Percentiles rank a stretch among this genome's conserved stretches.
Evolutionary conservation across 2,797 vertebrate species (phyloP).

Genomic region (Bryconaethiops microstoma): DNA sequence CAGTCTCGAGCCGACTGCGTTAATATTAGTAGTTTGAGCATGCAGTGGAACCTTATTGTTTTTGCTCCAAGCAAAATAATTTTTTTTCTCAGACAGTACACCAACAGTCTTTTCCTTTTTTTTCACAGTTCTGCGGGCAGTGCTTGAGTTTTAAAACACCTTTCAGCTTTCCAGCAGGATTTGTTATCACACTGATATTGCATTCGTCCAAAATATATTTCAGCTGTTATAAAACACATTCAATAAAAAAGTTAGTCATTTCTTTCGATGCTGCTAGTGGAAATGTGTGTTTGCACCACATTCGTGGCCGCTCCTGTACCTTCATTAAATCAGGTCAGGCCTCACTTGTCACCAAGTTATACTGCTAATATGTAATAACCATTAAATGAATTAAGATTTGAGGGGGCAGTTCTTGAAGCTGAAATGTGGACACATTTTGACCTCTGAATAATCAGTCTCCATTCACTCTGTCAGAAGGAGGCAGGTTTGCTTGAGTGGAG

Average conservation of each 20-base stretch:
- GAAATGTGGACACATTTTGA: constrained; percentile 29
- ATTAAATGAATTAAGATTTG: constrained; percentile 31
- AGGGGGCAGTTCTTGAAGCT: constrained; percentile 7
- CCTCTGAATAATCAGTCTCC: constrained; percentile 36
- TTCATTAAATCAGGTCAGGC: not conserved
- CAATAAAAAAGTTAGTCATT: too few species aligned
- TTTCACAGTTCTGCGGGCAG: not conserved
- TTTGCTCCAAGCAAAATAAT: constrained; percentile 2
- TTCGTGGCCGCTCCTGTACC: not conserved
- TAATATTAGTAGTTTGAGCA: not conserved
- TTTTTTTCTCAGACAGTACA: not conserved
- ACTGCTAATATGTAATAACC: constrained; percentile 38
- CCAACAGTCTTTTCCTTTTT: not conserved
- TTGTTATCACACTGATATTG: not conserved
- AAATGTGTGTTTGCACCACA: not conserved
- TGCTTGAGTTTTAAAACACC: not conserved
- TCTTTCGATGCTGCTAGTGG: not conserved
- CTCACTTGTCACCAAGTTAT: constrained; percentile 28
- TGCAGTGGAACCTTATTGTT: constrained; percentile 5
- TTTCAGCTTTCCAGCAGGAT: not conserved
- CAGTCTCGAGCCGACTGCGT: not conserved
- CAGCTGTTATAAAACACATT: not conserved
- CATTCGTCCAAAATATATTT: not conserved
- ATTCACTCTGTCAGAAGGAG: not conserved
- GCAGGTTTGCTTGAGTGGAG: constrained; percentile 4